Percentiles rank a stretch among this genome's conserved stretches.
These are phyloP conservation scores for Anoplolepis gracilipes DNA, from an alignment of 1,140 invertebrate genomes.

Conservation along the genomic window DNA sequence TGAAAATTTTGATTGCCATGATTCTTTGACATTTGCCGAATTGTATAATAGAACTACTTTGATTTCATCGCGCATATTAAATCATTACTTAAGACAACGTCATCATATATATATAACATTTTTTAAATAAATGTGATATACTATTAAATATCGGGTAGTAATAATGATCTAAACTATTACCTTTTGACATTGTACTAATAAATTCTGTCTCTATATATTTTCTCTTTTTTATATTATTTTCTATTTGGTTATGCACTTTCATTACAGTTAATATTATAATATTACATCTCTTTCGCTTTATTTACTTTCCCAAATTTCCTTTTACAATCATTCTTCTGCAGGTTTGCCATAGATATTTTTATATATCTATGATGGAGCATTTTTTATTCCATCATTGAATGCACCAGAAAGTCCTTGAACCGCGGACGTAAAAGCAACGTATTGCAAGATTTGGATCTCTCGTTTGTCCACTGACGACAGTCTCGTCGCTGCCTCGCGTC, in stretches of 20 bases:
- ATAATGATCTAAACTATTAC: too few relatives aligned
- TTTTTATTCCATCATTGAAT: neutral
- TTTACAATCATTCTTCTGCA: neutral
- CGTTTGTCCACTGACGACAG: constrained; percentile 22
- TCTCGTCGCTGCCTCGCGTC: constrained; percentile 28
- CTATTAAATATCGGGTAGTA: too few relatives aligned
- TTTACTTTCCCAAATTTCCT: neutral
- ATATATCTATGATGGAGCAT: neutral
- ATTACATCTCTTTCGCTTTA: neutral
- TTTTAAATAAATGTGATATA: neutral
- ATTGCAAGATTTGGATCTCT: constrained; percentile 15
- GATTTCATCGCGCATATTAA: neutral
- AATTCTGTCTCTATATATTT: too few relatives aligned
- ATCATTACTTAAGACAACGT: constrained; percentile 21
- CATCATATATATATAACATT: neutral
- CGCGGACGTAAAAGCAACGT: constrained; percentile 25
- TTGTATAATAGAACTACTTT: constrained; percentile 23
- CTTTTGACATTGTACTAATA: too few relatives aligned
- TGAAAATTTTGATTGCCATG: constrained; percentile 26
- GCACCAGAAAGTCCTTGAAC: constrained; percentile 14
- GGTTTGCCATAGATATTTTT: neutral
- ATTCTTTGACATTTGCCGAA: constrained; percentile 48
- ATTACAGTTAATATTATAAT: too few relatives aligned
- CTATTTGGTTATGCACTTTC: too few relatives aligned
- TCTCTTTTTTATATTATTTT: too few relatives aligned